Evolutionary conservation across 2,797 vertebrate species (phyloP), one percentile per base, ranked within the genome.

Genomic region (Oreochromis grahami): DNA sequence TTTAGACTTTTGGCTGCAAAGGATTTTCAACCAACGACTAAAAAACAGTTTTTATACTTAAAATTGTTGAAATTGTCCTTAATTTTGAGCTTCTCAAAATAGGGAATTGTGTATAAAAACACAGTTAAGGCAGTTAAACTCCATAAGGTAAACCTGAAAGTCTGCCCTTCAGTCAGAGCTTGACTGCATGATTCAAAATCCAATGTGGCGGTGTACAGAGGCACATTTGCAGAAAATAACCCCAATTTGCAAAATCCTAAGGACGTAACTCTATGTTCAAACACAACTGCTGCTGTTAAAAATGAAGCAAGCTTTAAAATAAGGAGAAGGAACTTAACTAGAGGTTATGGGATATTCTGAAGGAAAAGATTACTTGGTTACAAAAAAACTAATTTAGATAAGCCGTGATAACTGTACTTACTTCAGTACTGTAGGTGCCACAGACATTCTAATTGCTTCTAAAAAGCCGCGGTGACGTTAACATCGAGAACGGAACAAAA

Each of bases 401-500:
- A 70, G 24, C 24, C 3, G 43, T 32, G 68, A 19, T 19, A 29
- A 29, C 24, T 32, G 9, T 32, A 29, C 9, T 29, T 17, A 29
- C 24, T 19, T 26, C 21, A 12, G 43, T 32, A 50, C 4, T 32
- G 15, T 74, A 32, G 68, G 17, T 5, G 43, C 43, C 29, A 50
- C 24, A 74, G 43, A 50, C 2, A 0, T 3, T 12, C 17, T 10
- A 2, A 11, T 12, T 5, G 9, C 24, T 74, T 50, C 8, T 11
- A 74, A 29, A 11, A 45, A 7, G 24, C 65, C 15, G 8, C 58
- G 19, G 19, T 38, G 60, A 12, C 9, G 6, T 34, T 12, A 65
- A 29, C 13, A 26, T 36, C 4, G 10, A 63, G 36, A 26, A 32
- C 78, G 90, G 94, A 92, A 94, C 86, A 0, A 1, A 77, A 17